Conservation (phyloP, 2,113 vertebrate species). For the Todiramphus saurophagus region DNA sequence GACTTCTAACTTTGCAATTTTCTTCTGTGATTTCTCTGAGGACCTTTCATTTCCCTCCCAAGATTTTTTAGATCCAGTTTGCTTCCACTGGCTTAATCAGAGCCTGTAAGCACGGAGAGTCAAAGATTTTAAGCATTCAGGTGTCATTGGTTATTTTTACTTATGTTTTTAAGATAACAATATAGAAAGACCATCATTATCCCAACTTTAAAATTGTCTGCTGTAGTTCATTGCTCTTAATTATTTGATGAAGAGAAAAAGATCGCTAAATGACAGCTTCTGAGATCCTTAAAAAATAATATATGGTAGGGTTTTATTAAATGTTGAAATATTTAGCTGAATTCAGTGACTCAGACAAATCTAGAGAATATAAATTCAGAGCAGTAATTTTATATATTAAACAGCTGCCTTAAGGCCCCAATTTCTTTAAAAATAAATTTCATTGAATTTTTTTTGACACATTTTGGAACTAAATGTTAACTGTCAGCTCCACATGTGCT, state of each 20-base stretch:
- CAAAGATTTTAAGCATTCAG: neutral
- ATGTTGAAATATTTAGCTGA: slow-evolving; percentile 50
- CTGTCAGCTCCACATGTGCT: neutral
- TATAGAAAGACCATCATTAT: neutral
- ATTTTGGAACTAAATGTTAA: slow-evolving; percentile 25
- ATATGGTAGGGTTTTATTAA: slow-evolving; percentile 17
- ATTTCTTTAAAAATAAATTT: slow-evolving; percentile 41
- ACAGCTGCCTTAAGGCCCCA: slow-evolving; percentile 15
- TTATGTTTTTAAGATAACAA: neutral
- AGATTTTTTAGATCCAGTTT: neutral
- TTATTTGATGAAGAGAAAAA: slow-evolving; percentile 5
- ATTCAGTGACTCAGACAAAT: slow-evolving; percentile 39
- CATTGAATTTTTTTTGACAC: neutral
- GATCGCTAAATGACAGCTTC: neutral
- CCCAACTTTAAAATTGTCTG: neutral
- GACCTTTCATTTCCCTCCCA: neutral
- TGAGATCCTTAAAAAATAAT: neutral
- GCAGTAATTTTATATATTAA: slow-evolving; percentile 32
- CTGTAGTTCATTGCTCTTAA: neutral
- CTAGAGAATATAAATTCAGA: slow-evolving; percentile 9
- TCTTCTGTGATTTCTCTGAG: neutral
- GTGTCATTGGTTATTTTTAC: neutral
- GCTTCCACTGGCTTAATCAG: neutral
- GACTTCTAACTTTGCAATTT: neutral
- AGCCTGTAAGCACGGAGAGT: neutral